A percentile compares a stretch with the other conserved stretches of the same genome.
These are phyloP conservation scores for Zootoca vivipara DNA, from an alignment of 2,113 vertebrate species.

Conservation along the genomic window DNA sequence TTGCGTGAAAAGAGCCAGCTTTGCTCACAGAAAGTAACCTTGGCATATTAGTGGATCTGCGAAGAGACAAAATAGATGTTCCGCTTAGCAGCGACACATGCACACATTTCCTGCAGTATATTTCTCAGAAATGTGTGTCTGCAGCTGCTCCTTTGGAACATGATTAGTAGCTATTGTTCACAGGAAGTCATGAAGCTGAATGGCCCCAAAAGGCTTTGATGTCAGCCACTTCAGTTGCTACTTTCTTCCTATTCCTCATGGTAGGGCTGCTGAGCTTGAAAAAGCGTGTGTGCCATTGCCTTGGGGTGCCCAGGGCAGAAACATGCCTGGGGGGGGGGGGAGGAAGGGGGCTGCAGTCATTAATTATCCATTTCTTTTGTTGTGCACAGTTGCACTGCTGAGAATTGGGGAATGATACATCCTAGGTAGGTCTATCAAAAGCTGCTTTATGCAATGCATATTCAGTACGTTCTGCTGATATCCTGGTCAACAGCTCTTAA, in stretches of 20 bases:
- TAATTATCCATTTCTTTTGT: constrained; percentile 59
- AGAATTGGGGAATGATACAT: constrained; percentile 54
- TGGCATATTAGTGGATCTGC: background rate
- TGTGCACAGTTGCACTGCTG: constrained; percentile 38
- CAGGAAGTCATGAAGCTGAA: constrained; percentile 40
- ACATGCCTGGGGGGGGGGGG: background rate
- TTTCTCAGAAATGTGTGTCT: constrained; percentile 14
- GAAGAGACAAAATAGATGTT: constrained; percentile 16
- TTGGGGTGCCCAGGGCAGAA: constrained; percentile 38
- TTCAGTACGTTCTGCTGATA: constrained; percentile 58
- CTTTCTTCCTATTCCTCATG: background rate
- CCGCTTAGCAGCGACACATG: background rate
- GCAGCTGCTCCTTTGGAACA: constrained; percentile 41
- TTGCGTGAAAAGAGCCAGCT: background rate
- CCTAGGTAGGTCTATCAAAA: constrained; percentile 57
- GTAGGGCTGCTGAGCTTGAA: constrained; percentile 16
- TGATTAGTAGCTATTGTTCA: constrained; percentile 45
- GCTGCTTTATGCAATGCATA: constrained; percentile 33
- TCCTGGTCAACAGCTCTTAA: constrained; percentile 44
- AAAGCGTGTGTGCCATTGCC: background rate
- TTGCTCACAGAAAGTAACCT: background rate
- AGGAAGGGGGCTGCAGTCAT: constrained; percentile 29
- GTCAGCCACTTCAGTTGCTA: constrained; percentile 26
- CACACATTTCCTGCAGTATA: background rate
- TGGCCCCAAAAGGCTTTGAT: constrained; percentile 13